Percentiles rank a stretch among this genome's conserved stretches.
Conservation (phyloP, 1,140 invertebrate species). For the Argopecten irradians region DNA sequence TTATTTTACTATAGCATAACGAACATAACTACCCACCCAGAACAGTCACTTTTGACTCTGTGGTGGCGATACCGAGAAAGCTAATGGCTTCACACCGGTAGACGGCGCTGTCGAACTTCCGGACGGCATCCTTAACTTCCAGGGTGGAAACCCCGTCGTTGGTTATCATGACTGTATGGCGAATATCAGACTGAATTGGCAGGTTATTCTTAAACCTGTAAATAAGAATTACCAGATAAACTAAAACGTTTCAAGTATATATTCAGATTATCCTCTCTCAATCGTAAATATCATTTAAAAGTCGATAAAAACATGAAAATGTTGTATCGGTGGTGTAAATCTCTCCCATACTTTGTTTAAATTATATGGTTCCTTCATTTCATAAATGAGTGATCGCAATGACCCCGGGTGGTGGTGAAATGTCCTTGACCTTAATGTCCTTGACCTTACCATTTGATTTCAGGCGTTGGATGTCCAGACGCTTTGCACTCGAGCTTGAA, state of each 20-base stretch:
- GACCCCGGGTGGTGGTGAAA: not conserved
- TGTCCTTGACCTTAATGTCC: not conserved
- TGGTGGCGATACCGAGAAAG: slow-evolving; percentile 28
- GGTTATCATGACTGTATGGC: slow-evolving; percentile 10
- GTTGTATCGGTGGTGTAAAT: not conserved
- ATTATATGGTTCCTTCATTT: not conserved
- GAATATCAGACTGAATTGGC: slow-evolving; percentile 29
- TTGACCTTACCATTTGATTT: slow-evolving; percentile 40
- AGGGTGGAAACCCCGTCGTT: slow-evolving; percentile 39
- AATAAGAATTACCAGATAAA: slow-evolving; percentile 14
- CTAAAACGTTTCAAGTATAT: not conserved
- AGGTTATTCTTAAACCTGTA: slow-evolving; percentile 45
- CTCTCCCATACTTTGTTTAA: not conserved
- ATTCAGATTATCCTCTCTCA: not conserved
- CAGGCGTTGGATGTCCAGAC: slow-evolving; percentile 34
- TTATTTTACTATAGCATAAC: no score
- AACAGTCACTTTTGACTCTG: slow-evolving; percentile 45
- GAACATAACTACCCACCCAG: not conserved
- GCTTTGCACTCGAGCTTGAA: slow-evolving; percentile 38
- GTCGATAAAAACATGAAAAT: not conserved
- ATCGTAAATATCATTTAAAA: not conserved
- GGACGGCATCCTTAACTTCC: slow-evolving; percentile 34
- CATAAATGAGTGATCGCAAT: not conserved
- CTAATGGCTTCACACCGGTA: slow-evolving; percentile 45
- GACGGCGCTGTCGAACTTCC: slow-evolving; percentile 35